Base-by-base conservation (phyloP, 2,888 invertebrate genomes). In the Lymantria monacha region DNA sequence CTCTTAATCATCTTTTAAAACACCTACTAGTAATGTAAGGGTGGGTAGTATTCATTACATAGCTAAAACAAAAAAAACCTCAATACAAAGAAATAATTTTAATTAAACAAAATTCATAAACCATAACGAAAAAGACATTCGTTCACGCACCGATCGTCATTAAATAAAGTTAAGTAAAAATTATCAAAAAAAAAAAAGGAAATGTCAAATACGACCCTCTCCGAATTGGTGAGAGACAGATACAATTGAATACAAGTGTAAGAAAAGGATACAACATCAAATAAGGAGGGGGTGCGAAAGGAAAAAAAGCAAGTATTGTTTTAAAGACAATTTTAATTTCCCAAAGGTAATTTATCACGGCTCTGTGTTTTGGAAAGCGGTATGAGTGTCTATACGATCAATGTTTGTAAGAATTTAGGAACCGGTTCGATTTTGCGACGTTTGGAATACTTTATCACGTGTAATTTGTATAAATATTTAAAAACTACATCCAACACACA, bases 281-380 rank as follows among this genome's bases (percentile, higher is more conserved):
- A n/a, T n/a, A n/a, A n/a, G n/a, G n/a, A 56, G 50, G 66, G 74
- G 78, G 78, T 59, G 63, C 66, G 67, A 72, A 74, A n/a, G n/a
- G n/a, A 77, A 77, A 82, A 75, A 79, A 83, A 81, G 79, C 81
- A 85, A 81, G 86, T 84, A 87, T 89, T 90, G 89, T 88, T 88
- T 84, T 86, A 87, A 87, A 87, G 89, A 87, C 87, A 87, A 82
- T 88, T 92, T 91, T 89, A 91, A 91, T 92, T 91, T 91, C 91
- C 91, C 88, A 87, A 87, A 87, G 85, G 88, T 91, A 90, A 91
- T 91, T 91, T 91, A 91, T 91, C 86, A 85, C 83, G 57, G 44
- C 49, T 50, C 72, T 71, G 71, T 75, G 75, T 74, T 80, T 77
- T 70, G 73, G 78, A 72, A 72, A 74, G 74, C 71, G 74, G 61